Evolutionary conservation across 1,140 invertebrate species (phyloP).

Genomic region (Coboldia fuscipes): DNA sequence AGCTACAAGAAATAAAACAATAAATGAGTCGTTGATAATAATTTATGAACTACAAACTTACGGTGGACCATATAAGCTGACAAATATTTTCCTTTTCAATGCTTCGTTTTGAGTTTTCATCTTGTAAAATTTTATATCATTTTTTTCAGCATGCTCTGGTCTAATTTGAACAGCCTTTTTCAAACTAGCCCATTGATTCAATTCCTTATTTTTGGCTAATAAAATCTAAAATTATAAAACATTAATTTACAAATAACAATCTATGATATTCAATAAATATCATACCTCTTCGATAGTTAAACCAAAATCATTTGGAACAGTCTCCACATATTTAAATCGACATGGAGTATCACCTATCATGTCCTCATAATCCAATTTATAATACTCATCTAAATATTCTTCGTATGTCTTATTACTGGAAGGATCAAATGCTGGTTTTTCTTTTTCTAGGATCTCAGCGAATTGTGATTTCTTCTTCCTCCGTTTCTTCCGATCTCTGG

Average conservation of each 20-base stretch:
- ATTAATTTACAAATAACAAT: conserved; percentile 1
- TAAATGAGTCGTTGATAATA: not conserved
- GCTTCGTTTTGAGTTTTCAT: conserved; percentile 48
- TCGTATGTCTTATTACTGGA: conserved; percentile 51
- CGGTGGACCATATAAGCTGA: conserved; percentile 47
- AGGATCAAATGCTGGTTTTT: conserved; percentile 70
- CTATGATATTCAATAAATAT: conserved; percentile 1
- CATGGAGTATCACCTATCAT: conserved; percentile 77
- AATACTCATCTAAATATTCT: conserved; percentile 86
- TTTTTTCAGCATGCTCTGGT: conserved; percentile 53
- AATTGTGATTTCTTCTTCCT: conserved; percentile 42
- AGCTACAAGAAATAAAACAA: conserved; percentile 6
- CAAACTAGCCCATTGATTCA: conserved; percentile 86
- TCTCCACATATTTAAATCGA: conserved; percentile 81
- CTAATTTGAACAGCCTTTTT: conserved; percentile 73
- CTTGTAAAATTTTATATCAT: conserved; percentile 54
- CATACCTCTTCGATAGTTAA: conserved; percentile 70
- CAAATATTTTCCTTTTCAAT: conserved; percentile 65
- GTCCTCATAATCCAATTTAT: conserved; percentile 86
- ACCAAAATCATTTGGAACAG: conserved; percentile 78
- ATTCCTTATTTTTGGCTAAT: conserved; percentile 70
- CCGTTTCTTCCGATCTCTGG: conserved; percentile 33
- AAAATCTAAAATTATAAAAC: conserved; percentile 45
- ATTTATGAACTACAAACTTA: conserved; percentile 7
- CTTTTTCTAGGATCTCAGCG: conserved; percentile 38